These are phyloP conservation scores for Maccullochella peelii DNA, from an alignment of 2,113 vertebrate species.

Conservation along the genomic window DNA sequence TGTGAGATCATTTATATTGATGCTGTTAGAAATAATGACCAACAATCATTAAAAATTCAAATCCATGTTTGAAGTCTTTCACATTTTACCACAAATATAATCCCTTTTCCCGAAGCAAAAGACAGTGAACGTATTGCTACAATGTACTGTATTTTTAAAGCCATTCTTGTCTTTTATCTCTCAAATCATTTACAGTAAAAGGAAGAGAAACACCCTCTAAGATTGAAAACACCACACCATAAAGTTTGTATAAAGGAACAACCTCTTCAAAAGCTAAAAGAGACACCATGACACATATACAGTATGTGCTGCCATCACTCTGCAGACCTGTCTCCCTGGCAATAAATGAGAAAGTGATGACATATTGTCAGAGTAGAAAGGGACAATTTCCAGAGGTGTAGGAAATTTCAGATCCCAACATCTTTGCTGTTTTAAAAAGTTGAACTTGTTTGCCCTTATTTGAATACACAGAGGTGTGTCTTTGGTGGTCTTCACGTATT, in stretches of 20 bases:
- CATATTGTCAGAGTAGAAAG: neutral
- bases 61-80: conserved; percentile 4
- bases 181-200: neutral
- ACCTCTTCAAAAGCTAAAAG: conserved; percentile 13
- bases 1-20: neutral
- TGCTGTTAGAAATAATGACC: neutral
- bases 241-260: neutral
- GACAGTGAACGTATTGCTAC: neutral
- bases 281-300: conserved; percentile 4
- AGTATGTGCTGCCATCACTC: conserved; percentile 14
- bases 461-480: neutral
- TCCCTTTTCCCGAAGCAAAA: neutral
- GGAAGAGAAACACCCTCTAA: conserved; percentile 11
- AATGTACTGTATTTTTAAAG: neutral
- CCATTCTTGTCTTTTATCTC: neutral
- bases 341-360: conserved; percentile 6
- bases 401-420: neutral
- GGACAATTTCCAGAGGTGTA: neutral
- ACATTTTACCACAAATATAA: neutral
- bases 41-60: neutral
- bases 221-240: neutral
- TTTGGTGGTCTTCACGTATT: conserved; percentile 5
- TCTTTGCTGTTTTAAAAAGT: neutral
- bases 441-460: neutral
- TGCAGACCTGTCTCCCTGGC: neutral